These are phyloP conservation scores for Drosophila lini DNA, from an alignment of 1,140 invertebrate species.

Conservation along the genomic window DNA sequence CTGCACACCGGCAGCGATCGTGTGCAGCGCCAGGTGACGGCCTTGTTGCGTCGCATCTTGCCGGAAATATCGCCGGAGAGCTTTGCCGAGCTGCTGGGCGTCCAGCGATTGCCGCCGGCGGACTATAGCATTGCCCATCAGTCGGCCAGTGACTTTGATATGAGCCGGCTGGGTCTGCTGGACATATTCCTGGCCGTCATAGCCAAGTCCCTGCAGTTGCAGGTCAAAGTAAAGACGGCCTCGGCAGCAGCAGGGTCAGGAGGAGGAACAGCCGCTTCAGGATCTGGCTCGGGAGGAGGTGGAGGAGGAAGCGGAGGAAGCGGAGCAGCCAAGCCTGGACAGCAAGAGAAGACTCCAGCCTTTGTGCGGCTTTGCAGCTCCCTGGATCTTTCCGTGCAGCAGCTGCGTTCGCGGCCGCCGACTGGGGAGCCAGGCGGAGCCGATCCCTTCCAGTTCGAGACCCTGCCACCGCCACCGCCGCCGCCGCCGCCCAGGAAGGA, in stretches of 20 bases:
- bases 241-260: background rate
- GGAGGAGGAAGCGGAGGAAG: background rate
- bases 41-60: slow-evolving; percentile 92
- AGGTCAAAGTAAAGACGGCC: slow-evolving; percentile 91
- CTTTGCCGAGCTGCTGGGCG: slow-evolving; percentile 88
- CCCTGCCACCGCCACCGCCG: slow-evolving; percentile 3
- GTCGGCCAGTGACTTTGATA: slow-evolving; percentile 87
- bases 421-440: slow-evolving; percentile 29
- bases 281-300: background rate
- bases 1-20: slow-evolving; percentile 97
- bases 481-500: slow-evolving; percentile 42
- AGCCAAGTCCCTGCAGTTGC: slow-evolving; percentile 93
- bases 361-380: slow-evolving; percentile 80
- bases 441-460: slow-evolving; percentile 75
- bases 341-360: slow-evolving; percentile 73
- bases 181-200: slow-evolving; percentile 95
- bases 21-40: slow-evolving; percentile 96
- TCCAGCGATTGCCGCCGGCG: slow-evolving; percentile 89
- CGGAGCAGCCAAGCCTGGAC: slow-evolving; percentile 24
- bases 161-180: slow-evolving; percentile 88
- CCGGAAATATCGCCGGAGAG: slow-evolving; percentile 91
- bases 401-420: slow-evolving; percentile 47
- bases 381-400: slow-evolving; percentile 78
- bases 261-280: background rate
- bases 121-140: slow-evolving; percentile 90